Base-by-base conservation (phyloP, 2,888 invertebrate species). In the Slavum lentiscoides region DNA sequence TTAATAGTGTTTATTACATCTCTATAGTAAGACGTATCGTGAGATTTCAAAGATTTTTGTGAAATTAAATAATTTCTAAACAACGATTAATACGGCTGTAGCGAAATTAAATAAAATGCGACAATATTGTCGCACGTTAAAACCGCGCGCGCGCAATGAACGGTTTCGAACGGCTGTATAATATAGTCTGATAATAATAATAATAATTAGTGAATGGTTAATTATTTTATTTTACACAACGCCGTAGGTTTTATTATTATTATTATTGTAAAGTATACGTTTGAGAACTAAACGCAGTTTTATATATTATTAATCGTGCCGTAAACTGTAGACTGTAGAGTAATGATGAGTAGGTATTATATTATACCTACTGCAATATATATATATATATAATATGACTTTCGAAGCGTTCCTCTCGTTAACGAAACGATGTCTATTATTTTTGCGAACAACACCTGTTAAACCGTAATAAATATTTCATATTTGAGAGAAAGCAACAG, bases 401-500 rank as follows among this genome's bases (percentile, higher is more conserved):
- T 21, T 37, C 7, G 8, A 58, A 39, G n/a, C 11, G 49, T 64
- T 64, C 21, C 21, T 39, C 19, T 7, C 43, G 23, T 39, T 67
- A 39, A 19, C 30, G 58, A 66, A 75, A 68, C 49, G 58, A 64
- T 74, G 23, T 9, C 15, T 74, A 59, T 49, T 23, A 70, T 77
- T 69, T 77, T 62, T 58, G n/a, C 64, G 19, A 80, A 66, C 64
- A 80, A 55, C 39, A 39, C 21, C 62, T 39, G 58, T 64, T 49
- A 69, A 53, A 62, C 68, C 37, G 61, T 69, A 69, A 70, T 76
- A 62, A 69, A 70, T 76, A 62, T 43, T 70, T 72, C 64, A 58
- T 64, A 55, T 49, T n/a, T n/a, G 64, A 80, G 80, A 80, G 80
- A 80, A 80, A 80, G 80, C 64, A 72, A 72, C 13, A 80, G 64